Base-by-base conservation (phyloP, 2,113 vertebrate species). In the Hirundichthys speculiger region DNA sequence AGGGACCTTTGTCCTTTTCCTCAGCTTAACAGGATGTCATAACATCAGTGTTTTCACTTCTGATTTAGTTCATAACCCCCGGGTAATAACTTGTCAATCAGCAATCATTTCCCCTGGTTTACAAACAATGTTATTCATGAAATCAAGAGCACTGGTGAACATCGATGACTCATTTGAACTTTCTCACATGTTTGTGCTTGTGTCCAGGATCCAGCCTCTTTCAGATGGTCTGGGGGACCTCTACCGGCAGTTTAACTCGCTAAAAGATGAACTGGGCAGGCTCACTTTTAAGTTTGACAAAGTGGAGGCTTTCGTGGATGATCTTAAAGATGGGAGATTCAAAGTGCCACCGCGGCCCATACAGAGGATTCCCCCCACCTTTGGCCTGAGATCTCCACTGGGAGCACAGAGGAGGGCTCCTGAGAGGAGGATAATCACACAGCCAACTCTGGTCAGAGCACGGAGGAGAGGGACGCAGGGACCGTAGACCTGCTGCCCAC, bases 181-280 rank as follows among this genome's bases (percentile, higher is more conserved):
- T 55, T 56, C 20, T 5, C 55, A 42, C 16, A 27, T 64, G 2
- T 69, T 13, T 65, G 16, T 51, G 14, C 13, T 3, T 45, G 11
- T 47, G 4, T 50, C 2, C 82, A 95, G 94, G 89, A 95, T 96
- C 53, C 91, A 85, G 21, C 77, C 93, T 5, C 92, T 96, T 13
- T 96, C 94, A 2, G 89, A 92, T 0, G 94, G 94, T 0, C 85
- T 94, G 47, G 90, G 91, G 10, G 93, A 93, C n/a, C 92, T 96
- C 19, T 94, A 96, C 75, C 87, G 55, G 62, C 93, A 95, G 65
- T 95, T 96, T 50, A 93, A 93, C 56, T 22, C 57, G 5, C 87
- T 96, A 8, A 96, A 96, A 64, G 92, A 92, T 6, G 92, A 91
- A 73, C 90, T 96, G 73, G 92, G 74, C 1, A 82, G 62, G 22